A percentile compares a stretch with the other conserved stretches of the same genome.
Evolutionary conservation across 2,888 invertebrate genomes (phyloP).

Genomic region (Cryptus viduatorius): DNA sequence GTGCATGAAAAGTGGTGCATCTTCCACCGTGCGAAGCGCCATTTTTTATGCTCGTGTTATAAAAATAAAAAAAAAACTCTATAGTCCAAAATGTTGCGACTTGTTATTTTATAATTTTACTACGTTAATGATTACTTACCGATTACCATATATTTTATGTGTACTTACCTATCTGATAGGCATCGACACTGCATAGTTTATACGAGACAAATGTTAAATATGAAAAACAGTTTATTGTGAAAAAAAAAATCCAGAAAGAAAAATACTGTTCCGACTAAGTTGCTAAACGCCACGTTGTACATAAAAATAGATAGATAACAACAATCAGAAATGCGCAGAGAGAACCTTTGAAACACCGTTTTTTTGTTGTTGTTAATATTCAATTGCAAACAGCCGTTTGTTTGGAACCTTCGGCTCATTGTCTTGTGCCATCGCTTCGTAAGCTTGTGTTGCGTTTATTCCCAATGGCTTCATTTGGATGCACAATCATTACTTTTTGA

Average conservation of each 20-base stretch:
- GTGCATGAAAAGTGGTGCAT: no score
- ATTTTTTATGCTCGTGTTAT: background rate
- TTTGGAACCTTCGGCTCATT: slow-evolving; percentile 73
- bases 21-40: no score
- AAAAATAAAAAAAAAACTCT: slow-evolving; percentile 54
- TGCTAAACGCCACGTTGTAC: slow-evolving; percentile 76
- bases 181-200: slow-evolving; percentile 82
- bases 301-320: slow-evolving; percentile 72
- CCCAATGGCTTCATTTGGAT: slow-evolving; percentile 70
- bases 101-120: slow-evolving; percentile 83
- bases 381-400: slow-evolving; percentile 29
- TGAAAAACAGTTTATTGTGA: slow-evolving; percentile 72
- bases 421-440: slow-evolving; percentile 72
- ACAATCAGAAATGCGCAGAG: slow-evolving; percentile 60
- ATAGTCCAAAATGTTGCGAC: slow-evolving; percentile 79
- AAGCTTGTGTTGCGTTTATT: slow-evolving; percentile 64
- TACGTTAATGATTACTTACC: slow-evolving; percentile 78
- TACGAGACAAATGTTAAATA: slow-evolving; percentile 75
- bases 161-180: slow-evolving; percentile 80
- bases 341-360: slow-evolving; percentile 62
- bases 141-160: slow-evolving; percentile 82
- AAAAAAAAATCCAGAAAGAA: slow-evolving; percentile 49
- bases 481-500: slow-evolving; percentile 75
- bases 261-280: slow-evolving; percentile 74
- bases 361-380: slow-evolving; percentile 19